Percentiles rank a stretch among this genome's conserved stretches.
Evolutionary conservation across 2,888 invertebrate species (phyloP).

Genomic region (Nematopogon swammerdamellus): DNA sequence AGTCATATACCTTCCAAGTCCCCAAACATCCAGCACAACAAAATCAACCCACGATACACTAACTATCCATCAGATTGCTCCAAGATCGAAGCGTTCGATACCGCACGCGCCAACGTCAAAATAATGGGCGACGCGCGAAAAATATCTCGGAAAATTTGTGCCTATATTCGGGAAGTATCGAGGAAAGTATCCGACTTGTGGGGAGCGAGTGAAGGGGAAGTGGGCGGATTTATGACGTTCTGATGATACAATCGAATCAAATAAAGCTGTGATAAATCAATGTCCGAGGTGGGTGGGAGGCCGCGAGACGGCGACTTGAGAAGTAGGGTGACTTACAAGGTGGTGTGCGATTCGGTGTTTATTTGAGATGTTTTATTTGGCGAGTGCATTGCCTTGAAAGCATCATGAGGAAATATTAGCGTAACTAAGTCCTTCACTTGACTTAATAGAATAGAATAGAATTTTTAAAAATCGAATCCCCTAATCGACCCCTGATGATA

Average conservation of each 20-base stretch:
- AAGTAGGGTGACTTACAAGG: no score
- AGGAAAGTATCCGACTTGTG: background rate
- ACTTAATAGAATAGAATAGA: no score
- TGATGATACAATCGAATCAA: slow-evolving; percentile 56
- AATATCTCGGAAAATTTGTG: background rate
- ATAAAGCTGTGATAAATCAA: slow-evolving; percentile 51
- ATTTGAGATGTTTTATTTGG: no score
- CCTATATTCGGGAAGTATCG: background rate
- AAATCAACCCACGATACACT: background rate
- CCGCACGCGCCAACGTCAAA: background rate
- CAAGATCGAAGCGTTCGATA: background rate
- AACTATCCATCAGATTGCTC: background rate
- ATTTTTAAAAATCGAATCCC: no score
- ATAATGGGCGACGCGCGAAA: background rate
- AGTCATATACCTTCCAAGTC: no score
- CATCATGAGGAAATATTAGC: no score
- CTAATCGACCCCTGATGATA: no score
- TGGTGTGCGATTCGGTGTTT: no score
- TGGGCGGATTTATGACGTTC: slow-evolving; percentile 46
- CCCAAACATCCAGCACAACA: background rate
- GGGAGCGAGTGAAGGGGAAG: slow-evolving; percentile 12
- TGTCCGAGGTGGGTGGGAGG: slow-evolving; percentile 24
- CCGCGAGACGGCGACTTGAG: background rate
- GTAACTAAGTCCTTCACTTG: no score
- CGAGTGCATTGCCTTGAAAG: no score